Evolutionary conservation across 2,797 vertebrate genomes (phyloP), one percentile per base, ranked within the genome.

Genomic region (Darevskia mixta): DNA sequence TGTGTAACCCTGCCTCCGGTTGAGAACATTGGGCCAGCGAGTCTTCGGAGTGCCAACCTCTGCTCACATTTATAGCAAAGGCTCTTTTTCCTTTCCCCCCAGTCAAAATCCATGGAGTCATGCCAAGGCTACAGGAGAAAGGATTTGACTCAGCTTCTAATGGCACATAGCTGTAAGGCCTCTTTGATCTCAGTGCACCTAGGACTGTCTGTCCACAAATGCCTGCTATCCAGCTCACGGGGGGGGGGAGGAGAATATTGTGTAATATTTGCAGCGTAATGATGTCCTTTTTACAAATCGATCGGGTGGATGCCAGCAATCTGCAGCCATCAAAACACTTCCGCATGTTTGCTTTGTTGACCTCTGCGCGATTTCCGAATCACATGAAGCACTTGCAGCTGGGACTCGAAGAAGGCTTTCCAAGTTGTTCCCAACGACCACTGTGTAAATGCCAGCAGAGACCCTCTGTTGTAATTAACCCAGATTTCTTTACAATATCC

Each of bases 401-500:
- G 94, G 79, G 85, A 88, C 43, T 92, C n/a, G 27, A 86, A 9
- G 7, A 91, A 92, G 90, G 86, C 92, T 94, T 93, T 95, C 91
- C 92, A 95, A 85, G 91, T 95, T 95, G 92, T 92, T 94, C 88
- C 91, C 89, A 80, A 66, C n/a, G 93, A 90, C 90, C 91, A 78
- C 91, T 89, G 79, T 84, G 88, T 67, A 92, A 95, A 95, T 94
- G 84, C 69, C 87, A 93, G 80, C 72, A 79, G 91, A 93, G 83
- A 95, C 87, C n/a, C 55, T 94, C 89, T 92, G 83, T 82, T 91
- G 89, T 92, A 96, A 95, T 95, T 95, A 95, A 93, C 92, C 86
- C 89, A 93, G 86, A 94, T 95, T 94, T 95, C 81, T 90, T 94
- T 95, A 94, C 91, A 95, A 95, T 95, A 95, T 95, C 94, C 92